Evolutionary conservation across 2,113 vertebrate genomes (phyloP).

Genomic region (Propithecus coquereli): DNA sequence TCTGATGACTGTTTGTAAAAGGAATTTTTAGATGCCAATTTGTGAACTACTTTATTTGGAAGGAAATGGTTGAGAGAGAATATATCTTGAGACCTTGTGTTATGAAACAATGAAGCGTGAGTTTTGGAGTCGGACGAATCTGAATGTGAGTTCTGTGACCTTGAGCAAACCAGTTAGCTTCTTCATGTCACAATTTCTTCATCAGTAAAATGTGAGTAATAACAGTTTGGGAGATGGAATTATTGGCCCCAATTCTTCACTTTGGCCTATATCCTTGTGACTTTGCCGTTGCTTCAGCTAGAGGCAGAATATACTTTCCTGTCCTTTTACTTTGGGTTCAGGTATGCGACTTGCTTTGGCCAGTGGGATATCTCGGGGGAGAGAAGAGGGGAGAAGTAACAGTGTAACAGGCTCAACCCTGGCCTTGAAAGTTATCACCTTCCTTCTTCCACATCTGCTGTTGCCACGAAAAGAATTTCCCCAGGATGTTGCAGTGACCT

Average conservation of each 20-base stretch:
- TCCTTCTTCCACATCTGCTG: neutral
- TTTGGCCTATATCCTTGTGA: neutral
- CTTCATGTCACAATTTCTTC: neutral
- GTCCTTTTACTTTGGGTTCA: neutral
- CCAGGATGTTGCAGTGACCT: neutral
- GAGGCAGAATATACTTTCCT: neutral
- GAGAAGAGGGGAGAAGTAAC: neutral
- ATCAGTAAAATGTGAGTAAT: neutral
- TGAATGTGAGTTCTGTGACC: constrained; percentile 8
- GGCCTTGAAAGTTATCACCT: neutral
- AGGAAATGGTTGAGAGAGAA: constrained; percentile 28
- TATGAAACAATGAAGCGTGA: neutral
- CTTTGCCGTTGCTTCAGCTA: neutral
- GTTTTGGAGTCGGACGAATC: neutral
- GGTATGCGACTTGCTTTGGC: neutral
- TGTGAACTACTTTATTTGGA: constrained; percentile 1
- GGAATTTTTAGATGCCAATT: neutral
- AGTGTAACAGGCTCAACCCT: neutral
- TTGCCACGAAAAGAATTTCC: neutral
- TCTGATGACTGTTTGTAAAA: constrained; percentile 47
- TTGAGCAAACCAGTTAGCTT: neutral
- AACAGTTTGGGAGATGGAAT: neutral
- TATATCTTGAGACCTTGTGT: neutral
- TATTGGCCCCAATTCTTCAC: neutral
- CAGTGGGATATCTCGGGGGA: neutral